Evolutionary conservation across 2,113 vertebrate genomes (phyloP).

Genomic region (Toxostoma redivivum): DNA sequence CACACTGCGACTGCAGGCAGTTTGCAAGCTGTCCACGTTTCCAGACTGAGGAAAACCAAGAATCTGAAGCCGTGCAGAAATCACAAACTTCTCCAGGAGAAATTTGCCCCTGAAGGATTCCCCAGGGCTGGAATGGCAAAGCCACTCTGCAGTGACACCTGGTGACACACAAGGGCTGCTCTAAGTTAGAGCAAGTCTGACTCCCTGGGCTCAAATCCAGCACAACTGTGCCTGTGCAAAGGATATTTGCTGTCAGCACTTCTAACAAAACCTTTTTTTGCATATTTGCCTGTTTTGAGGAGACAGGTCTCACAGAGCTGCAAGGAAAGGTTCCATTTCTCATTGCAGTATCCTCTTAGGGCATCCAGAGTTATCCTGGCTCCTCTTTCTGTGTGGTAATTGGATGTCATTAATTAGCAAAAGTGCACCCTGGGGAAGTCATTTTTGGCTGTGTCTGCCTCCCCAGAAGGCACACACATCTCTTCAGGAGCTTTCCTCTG

Average conservation of each 20-base stretch:
- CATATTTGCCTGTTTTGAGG: background rate
- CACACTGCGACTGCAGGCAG: background rate
- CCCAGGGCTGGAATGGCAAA: background rate
- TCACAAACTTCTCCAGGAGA: background rate
- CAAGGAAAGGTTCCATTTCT: background rate
- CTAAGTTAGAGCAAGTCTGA: background rate
- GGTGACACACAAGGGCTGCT: background rate
- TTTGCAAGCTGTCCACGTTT: background rate
- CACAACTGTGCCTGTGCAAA: rapidly evolving
- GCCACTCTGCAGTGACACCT: background rate
- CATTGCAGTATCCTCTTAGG: background rate
- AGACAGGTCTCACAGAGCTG: background rate
- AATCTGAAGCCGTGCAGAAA: background rate
- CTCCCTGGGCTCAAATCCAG: rapidly evolving
- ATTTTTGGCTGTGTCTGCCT: background rate
- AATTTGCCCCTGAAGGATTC: background rate
- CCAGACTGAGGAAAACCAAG: background rate
- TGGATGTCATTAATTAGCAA: background rate
- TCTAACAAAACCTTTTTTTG: background rate
- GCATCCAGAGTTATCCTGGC: background rate
- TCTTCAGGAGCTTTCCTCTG: background rate
- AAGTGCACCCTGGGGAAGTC: background rate
- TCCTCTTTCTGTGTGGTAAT: background rate
- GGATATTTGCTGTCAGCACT: rapidly evolving
- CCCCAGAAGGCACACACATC: background rate